These are phyloP conservation scores for Cephalopterus ornatus DNA, from an alignment of 2,113 vertebrate species.

Conservation along the genomic window DNA sequence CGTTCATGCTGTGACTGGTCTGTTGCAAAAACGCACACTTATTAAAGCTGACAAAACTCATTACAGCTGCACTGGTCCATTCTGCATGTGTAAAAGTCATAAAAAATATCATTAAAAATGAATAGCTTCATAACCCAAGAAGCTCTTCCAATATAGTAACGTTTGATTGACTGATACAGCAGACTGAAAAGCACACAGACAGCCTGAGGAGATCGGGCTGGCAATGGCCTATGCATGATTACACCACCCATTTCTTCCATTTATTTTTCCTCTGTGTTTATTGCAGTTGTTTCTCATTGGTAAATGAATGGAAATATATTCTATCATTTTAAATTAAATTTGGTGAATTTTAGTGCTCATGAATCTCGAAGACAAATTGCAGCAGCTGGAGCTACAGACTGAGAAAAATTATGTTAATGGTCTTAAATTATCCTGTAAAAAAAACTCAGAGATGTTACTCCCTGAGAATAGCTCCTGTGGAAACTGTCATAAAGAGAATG, in stretches of 20 bases:
- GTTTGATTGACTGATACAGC: not conserved
- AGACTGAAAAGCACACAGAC: not conserved
- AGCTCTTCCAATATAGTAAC: slow-evolving; percentile 13
- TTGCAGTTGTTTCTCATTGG: not conserved
- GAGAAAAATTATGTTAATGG: not conserved
- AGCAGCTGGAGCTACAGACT: not conserved
- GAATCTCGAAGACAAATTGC: slow-evolving; percentile 23
- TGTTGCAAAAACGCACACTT: not conserved
- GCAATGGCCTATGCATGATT: not conserved
- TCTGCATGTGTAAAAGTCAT: not conserved
- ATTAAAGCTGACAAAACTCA: not conserved
- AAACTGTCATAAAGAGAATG: not conserved
- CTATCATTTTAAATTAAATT: slow-evolving; percentile 70
- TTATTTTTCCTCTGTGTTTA: slow-evolving; percentile 29
- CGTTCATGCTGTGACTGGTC: not conserved
- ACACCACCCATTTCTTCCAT: slow-evolving; percentile 30
- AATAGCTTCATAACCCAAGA: slow-evolving; percentile 1
- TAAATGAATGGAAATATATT: slow-evolving; percentile 39
- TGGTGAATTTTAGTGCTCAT: slow-evolving; percentile 36
- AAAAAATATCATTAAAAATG: slow-evolving; percentile 16
- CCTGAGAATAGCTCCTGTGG: not conserved
- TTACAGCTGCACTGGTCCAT: not conserved
- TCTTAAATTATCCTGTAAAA: not conserved
- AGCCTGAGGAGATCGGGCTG: slow-evolving; percentile 39
- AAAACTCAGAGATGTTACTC: not conserved